Base-by-base conservation (phyloP, 30 jellyfish, hydroid and myxozoan species). In the Chironex yamaguchii region DNA sequence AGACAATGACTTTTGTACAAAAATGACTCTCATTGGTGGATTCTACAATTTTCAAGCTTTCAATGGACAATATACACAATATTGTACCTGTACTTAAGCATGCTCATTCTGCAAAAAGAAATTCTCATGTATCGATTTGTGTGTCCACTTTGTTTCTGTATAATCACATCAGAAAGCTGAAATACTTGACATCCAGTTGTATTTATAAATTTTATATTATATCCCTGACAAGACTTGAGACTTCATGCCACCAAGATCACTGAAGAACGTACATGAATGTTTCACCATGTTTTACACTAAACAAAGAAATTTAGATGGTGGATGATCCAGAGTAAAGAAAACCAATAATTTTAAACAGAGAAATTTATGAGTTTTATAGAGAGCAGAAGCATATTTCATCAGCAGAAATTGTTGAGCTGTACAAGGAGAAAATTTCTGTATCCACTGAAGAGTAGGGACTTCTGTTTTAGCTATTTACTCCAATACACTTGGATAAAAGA, bases 161-260 rank as follows among this genome's bases (percentile, higher is more conserved):
- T 66, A 24, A 66, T 66, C 79, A 66, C 79, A 34, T 66, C 79
- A 54, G 64, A 66, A 26, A 66, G 79, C 3, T 66, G 79, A 66
- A 66, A 21, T 26, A 66, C 33, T 34, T 66, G 79, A 66, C 62
- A 66, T 66, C 64, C 20, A 11, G 79, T 27, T 66, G 24, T 66
- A 29, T 66, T 66, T 11, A 21, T 34, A 26, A 21, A 66, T 66
- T 66, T 66, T 66, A n/a, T 21, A 52, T 21, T 21, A 66, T 27
- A 66, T 66, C 79, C 6, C 29, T 66, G 64, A 54, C 79, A 54
- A 66, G 79, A 66, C 79, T 29, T 11, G 63, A 66, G 4, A 66
- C 33, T 66, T 66, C 29, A 66, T 66, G 27, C 79, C 20, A 54
- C 79, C 63, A 66, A 20, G 64, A 66, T 66, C 52, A 66, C 13